Evolutionary conservation across 2,797 vertebrate genomes (phyloP), one percentile per base, ranked within the genome.

Genomic region (Australoheros facetus): DNA sequence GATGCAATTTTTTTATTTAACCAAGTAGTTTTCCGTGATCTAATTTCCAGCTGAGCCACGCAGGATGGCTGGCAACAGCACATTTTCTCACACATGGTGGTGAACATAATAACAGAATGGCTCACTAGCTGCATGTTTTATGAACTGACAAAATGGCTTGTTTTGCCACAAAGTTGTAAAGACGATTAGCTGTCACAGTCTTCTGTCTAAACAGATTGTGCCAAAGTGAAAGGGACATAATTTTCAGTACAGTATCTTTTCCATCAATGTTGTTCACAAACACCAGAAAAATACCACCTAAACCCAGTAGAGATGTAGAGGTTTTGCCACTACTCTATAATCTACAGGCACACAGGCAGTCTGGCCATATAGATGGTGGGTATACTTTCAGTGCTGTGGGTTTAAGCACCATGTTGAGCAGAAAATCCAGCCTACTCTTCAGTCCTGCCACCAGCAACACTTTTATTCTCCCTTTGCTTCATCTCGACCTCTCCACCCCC

Each of bases 121-220:
- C 84, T 89, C 83, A 85, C 84, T 85, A 55, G 77, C 78, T 85
- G 88, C 56, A 37, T 85, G 77, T 86, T 87, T 90, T 83, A 85
- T 81, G 73, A 87, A 87, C 76, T 86, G 80, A 85, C 82, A 83
- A 84, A 87, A 85, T 37, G 11, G 23, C 83, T 83, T 72, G 78
- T 88, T 89, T 86, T 72, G 42, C 83, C 76, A 82, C 85, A 77
- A 73, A 78, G 72, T 56, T 26, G 2, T 89, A 79, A 89, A 77
- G 81, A 89, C 75, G 51, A 87, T 87, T 82, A 73, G 83, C 54
- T 66, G 42, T 66, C 51, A 17, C 26, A 26, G 55, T 81, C 66
- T 76, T 76, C 62, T 78, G 26, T 78, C 66, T 55, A 16, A 83
- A 62, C 75, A 71, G 23, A 74, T 73, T 56, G 64, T 37, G 51